Percentiles rank a stretch among this genome's conserved stretches.
These are phyloP conservation scores for Anniella stebbinsi DNA, from an alignment of 2,797 vertebrate species.

Conservation along the genomic window DNA sequence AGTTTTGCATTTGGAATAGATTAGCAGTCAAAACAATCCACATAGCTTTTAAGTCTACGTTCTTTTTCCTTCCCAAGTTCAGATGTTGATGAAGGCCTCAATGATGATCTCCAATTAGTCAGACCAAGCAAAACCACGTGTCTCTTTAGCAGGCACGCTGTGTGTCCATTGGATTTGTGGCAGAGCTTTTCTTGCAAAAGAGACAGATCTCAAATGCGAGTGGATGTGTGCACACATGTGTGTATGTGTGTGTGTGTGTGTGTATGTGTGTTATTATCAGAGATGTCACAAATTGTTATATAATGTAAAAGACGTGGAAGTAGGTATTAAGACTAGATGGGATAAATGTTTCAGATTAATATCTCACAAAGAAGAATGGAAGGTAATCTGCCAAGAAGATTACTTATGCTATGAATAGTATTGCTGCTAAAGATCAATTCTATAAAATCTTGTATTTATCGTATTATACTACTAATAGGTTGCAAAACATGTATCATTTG, in stretches of 20 bases:
- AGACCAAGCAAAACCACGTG: conserved; percentile 6
- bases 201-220: neutral
- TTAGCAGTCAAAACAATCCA: conserved; percentile 76
- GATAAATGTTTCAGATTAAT: too few species aligned
- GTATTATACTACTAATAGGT: too few species aligned
- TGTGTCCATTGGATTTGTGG: neutral
- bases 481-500: too few species aligned
- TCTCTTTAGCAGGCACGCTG: neutral
- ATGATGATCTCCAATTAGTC: neutral
- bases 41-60: conserved; percentile 62
- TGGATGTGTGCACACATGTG: too few species aligned
- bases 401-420: too few species aligned
- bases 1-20: conserved; percentile 71
- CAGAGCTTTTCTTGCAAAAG: neutral
- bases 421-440: too few species aligned
- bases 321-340: too few species aligned
- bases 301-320: too few species aligned
- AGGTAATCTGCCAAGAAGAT: too few species aligned
- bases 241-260: neutral
- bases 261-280: neutral
- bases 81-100: conserved; percentile 14
- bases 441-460: too few species aligned
- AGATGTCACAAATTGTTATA: neutral
- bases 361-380: too few species aligned
- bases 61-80: conserved; percentile 47